These are phyloP conservation scores for Erpornis zantholeuca DNA, from an alignment of 2,113 vertebrate species.

Conservation along the genomic window DNA sequence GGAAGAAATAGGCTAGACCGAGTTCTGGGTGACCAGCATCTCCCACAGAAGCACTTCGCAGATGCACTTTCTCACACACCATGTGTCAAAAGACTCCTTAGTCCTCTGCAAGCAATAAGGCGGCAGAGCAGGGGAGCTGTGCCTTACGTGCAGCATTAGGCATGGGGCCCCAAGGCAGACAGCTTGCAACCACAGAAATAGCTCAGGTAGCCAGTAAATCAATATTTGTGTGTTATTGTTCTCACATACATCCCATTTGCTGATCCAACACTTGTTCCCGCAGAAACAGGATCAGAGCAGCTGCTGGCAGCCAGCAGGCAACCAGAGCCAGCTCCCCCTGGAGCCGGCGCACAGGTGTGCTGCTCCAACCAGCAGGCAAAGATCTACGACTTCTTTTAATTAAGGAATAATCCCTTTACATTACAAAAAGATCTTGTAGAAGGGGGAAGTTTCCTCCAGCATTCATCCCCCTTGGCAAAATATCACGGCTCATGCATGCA, in stretches of 20 bases:
- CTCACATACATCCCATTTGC: not conserved
- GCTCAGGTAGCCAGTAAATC: not conserved
- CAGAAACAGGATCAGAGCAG: not conserved
- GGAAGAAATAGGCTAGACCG: not conserved
- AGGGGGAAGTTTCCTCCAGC: not conserved
- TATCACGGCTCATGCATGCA: fast-evolving
- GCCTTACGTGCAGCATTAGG: not conserved
- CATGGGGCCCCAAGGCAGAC: not conserved
- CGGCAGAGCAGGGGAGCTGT: not conserved
- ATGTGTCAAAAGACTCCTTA: not conserved
- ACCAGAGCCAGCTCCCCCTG: not conserved
- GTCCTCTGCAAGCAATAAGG: not conserved
- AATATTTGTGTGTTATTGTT: not conserved
- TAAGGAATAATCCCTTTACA: not conserved
- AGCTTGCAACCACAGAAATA: not conserved
- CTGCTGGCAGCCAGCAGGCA: not conserved
- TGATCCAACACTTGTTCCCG: not conserved
- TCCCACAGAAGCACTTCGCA: fast-evolving
- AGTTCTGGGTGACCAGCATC: not conserved
- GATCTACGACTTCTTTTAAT: not conserved
- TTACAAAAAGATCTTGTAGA: not conserved
- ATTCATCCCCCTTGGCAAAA: not conserved
- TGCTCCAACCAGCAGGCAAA: not conserved
- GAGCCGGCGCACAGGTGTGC: fast-evolving
- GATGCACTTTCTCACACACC: fast-evolving